A percentile compares a stretch with the other conserved stretches of the same genome.
Conservation (phyloP, 1,140 invertebrate species). For the Monochamus saltuarius region DNA sequence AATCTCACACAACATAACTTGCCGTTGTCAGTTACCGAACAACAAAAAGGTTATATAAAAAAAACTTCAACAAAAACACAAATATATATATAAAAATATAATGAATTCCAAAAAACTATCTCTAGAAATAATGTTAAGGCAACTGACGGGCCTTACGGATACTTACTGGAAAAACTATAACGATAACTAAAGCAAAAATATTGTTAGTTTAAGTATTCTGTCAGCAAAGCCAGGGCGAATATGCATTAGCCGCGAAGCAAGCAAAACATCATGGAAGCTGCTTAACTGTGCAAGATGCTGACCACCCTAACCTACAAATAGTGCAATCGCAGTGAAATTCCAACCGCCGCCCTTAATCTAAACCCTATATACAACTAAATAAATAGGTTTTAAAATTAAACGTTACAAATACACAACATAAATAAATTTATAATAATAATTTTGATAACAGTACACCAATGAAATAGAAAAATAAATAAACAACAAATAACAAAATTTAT, state of each 20-base stretch:
- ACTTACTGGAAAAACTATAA: constrained; percentile 5
- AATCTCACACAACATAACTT: constrained; percentile 41
- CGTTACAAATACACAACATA: too few relatives aligned
- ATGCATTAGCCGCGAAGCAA: constrained; percentile 38
- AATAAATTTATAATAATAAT: too few relatives aligned
- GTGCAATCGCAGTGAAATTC: too few relatives aligned
- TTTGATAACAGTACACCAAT: too few relatives aligned
- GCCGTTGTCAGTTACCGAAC: constrained; percentile 40
- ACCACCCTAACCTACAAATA: too few relatives aligned
- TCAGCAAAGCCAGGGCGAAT: constrained; percentile 33
- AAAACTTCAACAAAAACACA: constrained; percentile 42
- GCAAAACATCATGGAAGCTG: constrained; percentile 26
- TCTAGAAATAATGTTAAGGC: constrained; percentile 28
- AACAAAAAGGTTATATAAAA: constrained; percentile 33
- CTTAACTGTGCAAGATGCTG: too few relatives aligned
- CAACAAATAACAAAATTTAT: too few relatives aligned
- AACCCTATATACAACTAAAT: too few relatives aligned
- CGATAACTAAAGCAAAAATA: constrained; percentile 30
- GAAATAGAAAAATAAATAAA: too few relatives aligned
- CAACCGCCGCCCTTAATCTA: too few relatives aligned
- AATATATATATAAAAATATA: constrained; percentile 45
- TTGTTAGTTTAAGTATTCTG: constrained; percentile 34
- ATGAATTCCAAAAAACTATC: constrained; percentile 34
- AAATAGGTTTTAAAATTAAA: too few relatives aligned
- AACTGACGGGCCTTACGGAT: constrained; percentile 38